phyloP scores from a whole-genome alignment of 1,140 invertebrate genomes.

The Hyles vespertilio region DNA sequence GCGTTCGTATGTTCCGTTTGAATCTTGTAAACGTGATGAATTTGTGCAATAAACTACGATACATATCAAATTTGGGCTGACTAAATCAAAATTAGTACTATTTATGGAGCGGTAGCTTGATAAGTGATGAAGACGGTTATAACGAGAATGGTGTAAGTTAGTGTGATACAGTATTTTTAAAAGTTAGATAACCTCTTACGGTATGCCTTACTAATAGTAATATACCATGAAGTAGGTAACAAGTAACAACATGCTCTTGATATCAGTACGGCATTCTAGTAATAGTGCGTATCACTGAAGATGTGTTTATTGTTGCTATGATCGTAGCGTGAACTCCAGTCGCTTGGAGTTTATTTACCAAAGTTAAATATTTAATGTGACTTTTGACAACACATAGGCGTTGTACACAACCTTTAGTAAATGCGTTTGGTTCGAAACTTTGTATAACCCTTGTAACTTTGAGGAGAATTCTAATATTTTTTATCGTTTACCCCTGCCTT shows the following conservation, averaged over 20 bases:
- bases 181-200: slow-evolving; percentile 48
- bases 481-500: slow-evolving; percentile 60
- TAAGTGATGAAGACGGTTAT: slow-evolving; percentile 44
- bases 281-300: slow-evolving; percentile 32
- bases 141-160: slow-evolving; percentile 35
- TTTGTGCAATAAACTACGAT: slow-evolving; percentile 69
- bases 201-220: slow-evolving; percentile 63
- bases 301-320: slow-evolving; percentile 17
- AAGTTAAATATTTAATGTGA: slow-evolving; percentile 16
- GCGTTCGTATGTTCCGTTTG: slow-evolving; percentile 30
- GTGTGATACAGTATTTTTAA: slow-evolving; percentile 60
- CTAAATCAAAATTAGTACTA: slow-evolving; percentile 48
- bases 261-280: slow-evolving; percentile 2
- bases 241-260: slow-evolving; percentile 19
- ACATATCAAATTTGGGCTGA: slow-evolving; percentile 73
- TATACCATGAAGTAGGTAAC: slow-evolving; percentile 28
- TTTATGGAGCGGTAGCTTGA: slow-evolving; percentile 62
- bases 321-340: slow-evolving; percentile 12
- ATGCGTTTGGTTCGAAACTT: slow-evolving; percentile 19
- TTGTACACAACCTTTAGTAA: slow-evolving; percentile 14
- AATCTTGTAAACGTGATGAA: slow-evolving; percentile 50
- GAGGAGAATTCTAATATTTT: slow-evolving; percentile 55
- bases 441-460: slow-evolving; percentile 28
- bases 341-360: slow-evolving; percentile 6
- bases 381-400: slow-evolving; percentile 18